Evolutionary conservation across 2,113 vertebrate genomes (phyloP).

Genomic region (Mustelus asterias): DNA sequence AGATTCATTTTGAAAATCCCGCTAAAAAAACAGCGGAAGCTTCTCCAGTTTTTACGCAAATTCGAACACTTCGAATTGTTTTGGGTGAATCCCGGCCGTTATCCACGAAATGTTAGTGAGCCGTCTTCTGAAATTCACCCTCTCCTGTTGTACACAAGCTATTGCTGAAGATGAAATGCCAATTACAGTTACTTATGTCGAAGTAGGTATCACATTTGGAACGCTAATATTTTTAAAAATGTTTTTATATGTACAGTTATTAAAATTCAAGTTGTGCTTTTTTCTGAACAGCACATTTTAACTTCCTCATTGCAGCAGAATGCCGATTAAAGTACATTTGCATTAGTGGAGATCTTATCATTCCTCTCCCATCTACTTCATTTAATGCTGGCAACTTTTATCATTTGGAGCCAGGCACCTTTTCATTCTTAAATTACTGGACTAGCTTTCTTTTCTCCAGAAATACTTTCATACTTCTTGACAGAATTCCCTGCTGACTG

Average conservation of each 20-base stretch:
- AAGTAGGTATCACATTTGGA: too few relatives aligned
- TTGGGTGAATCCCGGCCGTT: neutral
- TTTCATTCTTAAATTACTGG: neutral
- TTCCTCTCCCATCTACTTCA: neutral
- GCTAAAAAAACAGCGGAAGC: too few relatives aligned
- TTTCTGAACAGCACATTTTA: neutral
- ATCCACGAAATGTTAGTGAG: neutral
- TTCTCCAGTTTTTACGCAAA: too few relatives aligned
- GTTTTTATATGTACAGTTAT: too few relatives aligned
- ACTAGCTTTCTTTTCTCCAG: neutral
- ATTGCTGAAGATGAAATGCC: neutral
- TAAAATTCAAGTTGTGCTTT: neutral
- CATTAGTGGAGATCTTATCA: neutral
- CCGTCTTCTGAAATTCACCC: neutral
- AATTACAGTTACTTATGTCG: too few relatives aligned
- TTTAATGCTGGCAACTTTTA: neutral
- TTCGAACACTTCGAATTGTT: too few relatives aligned
- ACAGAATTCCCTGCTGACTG: neutral
- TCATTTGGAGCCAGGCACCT: neutral
- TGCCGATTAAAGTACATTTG: neutral
- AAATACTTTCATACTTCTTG: neutral
- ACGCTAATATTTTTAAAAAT: too few relatives aligned
- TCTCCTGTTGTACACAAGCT: neutral
- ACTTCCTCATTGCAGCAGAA: neutral
- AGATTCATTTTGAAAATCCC: too few relatives aligned